Conservation (phyloP, 1,140 invertebrate genomes). For the Pentalonia nigronervosa region DNA sequence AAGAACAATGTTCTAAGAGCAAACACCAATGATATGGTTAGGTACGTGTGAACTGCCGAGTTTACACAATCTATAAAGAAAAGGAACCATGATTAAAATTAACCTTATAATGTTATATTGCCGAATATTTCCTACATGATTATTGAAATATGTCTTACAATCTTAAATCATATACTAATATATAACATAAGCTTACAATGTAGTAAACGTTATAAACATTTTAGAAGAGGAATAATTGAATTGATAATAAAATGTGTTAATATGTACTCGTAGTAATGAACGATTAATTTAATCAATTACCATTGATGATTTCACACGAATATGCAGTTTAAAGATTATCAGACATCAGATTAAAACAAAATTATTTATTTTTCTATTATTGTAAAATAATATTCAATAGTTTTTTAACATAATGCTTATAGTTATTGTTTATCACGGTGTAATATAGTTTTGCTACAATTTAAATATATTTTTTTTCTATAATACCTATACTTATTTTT, state of each 20-base stretch:
- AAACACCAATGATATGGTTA: not conserved
- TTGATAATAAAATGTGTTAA: not conserved
- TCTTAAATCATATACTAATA: no score
- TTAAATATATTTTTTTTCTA: not conserved
- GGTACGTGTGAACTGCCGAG: not conserved
- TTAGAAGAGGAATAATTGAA: not conserved
- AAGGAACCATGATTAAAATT: not conserved
- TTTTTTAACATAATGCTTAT: not conserved
- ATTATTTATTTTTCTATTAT: not conserved
- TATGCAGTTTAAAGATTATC: not conserved
- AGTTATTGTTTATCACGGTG: not conserved
- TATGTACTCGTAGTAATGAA: not conserved
- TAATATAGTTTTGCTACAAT: not conserved
- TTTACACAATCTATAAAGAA: not conserved
- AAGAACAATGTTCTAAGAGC: not conserved
- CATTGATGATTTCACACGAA: constrained; percentile 11
- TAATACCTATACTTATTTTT: not conserved
- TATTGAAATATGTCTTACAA: not conserved
- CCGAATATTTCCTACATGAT: not conserved
- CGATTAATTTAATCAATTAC: not conserved
- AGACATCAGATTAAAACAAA: not conserved
- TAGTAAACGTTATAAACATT: not conserved
- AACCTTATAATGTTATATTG: not conserved
- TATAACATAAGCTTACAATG: not conserved
- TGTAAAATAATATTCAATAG: not conserved